Base-by-base conservation (phyloP, 2,888 invertebrate genomes). In the Choristoneura rosaceana region DNA sequence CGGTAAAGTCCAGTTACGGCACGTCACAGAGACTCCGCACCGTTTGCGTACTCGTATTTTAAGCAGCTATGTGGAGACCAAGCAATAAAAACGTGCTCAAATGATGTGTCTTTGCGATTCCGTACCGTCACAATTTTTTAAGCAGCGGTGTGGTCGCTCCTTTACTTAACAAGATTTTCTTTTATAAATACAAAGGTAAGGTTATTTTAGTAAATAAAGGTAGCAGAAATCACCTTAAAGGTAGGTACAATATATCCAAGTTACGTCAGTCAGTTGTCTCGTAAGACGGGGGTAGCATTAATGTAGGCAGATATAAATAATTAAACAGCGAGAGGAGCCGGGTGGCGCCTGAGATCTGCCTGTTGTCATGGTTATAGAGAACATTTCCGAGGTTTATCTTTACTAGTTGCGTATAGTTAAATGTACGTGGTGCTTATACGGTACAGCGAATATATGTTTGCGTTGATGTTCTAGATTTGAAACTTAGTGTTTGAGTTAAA, bases 221-320 rank as follows among this genome's bases (percentile, higher is more conserved):
- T 38, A 25, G 38, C 50, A 65, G 45, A 60, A 67, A 59, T 38
- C 34, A 68, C 60, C 17, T 60, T 50, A 14, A 59, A 70, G 55
- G 45, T 45, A 70, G 55, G 45, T 45, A 38, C 47, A 45, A 62
- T 38, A 38, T 55, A 15, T 43, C 41, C 45, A 62, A 67, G 45
- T 45, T 58, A 71, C 71, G 61, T 71, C 71, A 67, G 55, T 67
- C 62, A 71, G 17, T 45, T 71, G 71, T 67, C 71, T 62, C 52
- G 14, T 45, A 67, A 70, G 67, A 62, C 55, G 38, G 25, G 66
- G 66, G 66, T 55, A 67, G 65, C 52, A 62, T 67, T 67, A 71
- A 70, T 70, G 65, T 70, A 65, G 64, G 52, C 66, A 62, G 71
- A 67, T 60, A 47, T 62, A 67, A 62, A 61, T 71, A 71, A 71